Evolutionary conservation across 2,797 vertebrate genomes (phyloP).

Genomic region (Coluber constrictor): DNA sequence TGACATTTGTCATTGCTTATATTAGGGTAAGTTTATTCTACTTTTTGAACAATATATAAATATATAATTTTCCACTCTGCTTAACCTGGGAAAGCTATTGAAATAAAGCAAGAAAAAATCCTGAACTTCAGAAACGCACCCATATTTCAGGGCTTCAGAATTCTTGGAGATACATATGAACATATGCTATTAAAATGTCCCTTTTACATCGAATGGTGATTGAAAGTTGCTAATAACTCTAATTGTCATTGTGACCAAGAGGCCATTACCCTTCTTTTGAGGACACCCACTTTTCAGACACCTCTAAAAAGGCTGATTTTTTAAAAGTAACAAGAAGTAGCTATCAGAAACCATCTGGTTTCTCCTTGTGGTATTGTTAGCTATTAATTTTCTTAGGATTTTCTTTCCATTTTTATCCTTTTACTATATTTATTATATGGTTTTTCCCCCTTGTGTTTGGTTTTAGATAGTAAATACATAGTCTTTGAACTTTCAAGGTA

Average conservation of each 20-base stretch:
- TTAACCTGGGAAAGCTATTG: neutral
- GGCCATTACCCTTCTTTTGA: neutral
- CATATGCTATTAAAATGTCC: neutral
- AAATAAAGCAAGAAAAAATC: neutral
- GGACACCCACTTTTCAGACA: neutral
- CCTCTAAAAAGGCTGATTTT: neutral
- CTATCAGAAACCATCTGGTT: neutral
- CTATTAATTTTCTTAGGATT: neutral
- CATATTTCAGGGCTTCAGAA: neutral
- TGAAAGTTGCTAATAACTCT: neutral
- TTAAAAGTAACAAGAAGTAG: neutral
- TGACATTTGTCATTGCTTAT: slow-evolving; percentile 98
- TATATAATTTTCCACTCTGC: neutral
- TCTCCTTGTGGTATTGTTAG: neutral
- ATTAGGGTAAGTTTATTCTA: slow-evolving; percentile 85
- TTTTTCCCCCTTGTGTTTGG: neutral
- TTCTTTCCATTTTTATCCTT: neutral
- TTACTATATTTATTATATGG: neutral
- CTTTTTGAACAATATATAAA: neutral
- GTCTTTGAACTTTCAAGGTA: neutral
- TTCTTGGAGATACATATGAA: neutral
- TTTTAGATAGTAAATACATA: neutral
- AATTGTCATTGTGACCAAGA: neutral
- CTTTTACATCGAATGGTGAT: neutral
- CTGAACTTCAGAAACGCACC: neutral